Evolutionary conservation across 2,113 vertebrate species (phyloP).

Genomic region (Barbus barbus): DNA sequence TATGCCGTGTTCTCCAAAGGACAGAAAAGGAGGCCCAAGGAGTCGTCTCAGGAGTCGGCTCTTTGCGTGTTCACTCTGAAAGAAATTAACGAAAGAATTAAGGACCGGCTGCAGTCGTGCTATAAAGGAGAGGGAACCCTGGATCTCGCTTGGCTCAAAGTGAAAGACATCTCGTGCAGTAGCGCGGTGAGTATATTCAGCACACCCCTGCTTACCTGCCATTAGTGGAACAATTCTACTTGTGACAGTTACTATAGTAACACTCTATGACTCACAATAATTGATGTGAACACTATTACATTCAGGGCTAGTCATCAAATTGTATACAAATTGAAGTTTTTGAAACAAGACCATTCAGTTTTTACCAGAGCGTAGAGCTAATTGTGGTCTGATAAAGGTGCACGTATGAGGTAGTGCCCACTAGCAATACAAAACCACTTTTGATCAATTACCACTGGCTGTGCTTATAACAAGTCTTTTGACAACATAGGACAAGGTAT

Average conservation of each 20-base stretch:
- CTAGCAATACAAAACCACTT: neutral
- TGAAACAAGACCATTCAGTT: neutral
- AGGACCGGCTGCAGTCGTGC: conserved; percentile 94
- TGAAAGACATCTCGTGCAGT: conserved; percentile 97
- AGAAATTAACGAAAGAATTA: conserved; percentile 95
- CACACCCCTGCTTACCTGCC: neutral
- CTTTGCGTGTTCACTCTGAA: conserved; percentile 94
- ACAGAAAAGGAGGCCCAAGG: conserved; percentile 90
- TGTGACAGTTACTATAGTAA: conserved; percentile 2
- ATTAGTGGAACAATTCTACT: neutral
- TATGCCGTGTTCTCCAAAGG: conserved; percentile 97
- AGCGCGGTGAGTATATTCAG: conserved; percentile 86
- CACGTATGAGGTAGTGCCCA: neutral
- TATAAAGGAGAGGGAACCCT: conserved; percentile 96
- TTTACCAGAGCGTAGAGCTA: neutral
- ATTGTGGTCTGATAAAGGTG: neutral
- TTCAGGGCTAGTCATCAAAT: neutral
- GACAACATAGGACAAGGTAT: neutral
- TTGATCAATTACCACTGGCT: neutral
- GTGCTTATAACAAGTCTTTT: conserved; percentile 18
- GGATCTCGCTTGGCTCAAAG: conserved; percentile 98
- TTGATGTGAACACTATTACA: conserved; percentile 2
- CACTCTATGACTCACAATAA: neutral
- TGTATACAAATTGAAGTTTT: neutral
- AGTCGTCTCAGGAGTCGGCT: conserved; percentile 91